These are phyloP conservation scores for Sturnira hondurensis DNA, from an alignment of 2,113 vertebrate genomes.

Conservation along the genomic window DNA sequence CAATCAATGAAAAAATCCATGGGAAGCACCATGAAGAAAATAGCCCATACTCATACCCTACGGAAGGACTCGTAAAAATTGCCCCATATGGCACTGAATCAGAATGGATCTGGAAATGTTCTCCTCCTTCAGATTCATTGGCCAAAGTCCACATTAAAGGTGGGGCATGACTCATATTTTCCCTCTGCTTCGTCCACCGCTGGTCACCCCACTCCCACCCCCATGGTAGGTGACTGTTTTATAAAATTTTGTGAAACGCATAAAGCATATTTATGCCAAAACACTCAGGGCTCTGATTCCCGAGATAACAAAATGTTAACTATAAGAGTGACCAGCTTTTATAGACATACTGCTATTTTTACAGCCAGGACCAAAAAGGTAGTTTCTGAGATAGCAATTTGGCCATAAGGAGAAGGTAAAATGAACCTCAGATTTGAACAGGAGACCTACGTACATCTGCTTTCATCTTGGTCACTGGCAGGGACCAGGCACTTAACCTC, in stretches of 20 bases:
- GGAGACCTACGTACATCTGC: background rate
- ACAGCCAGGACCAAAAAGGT: background rate
- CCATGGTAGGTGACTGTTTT: background rate
- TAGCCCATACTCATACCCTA: background rate
- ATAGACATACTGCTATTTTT: conserved; percentile 32
- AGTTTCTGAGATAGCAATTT: conserved; percentile 52
- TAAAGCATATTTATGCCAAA: conserved; percentile 40
- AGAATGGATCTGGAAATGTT: conserved; percentile 19
- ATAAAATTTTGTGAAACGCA: background rate
- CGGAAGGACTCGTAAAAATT: background rate
- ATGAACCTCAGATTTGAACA: conserved; percentile 2
- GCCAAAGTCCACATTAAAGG: background rate
- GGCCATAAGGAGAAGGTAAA: conserved; percentile 21
- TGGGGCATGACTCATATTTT: background rate
- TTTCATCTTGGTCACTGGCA: background rate
- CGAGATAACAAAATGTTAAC: conserved; percentile 32
- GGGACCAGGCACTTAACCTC: background rate
- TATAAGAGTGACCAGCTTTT: background rate
- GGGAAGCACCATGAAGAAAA: background rate
- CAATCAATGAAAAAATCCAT: background rate
- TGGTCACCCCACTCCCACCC: background rate
- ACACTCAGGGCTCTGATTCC: background rate
- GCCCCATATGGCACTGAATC: background rate
- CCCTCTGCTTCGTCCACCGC: background rate
- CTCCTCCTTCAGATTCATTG: background rate